Evolutionary conservation across 2,113 vertebrate genomes (phyloP), one percentile per base, ranked within the genome.

Genomic region (Paracyprichromis sp.): DNA sequence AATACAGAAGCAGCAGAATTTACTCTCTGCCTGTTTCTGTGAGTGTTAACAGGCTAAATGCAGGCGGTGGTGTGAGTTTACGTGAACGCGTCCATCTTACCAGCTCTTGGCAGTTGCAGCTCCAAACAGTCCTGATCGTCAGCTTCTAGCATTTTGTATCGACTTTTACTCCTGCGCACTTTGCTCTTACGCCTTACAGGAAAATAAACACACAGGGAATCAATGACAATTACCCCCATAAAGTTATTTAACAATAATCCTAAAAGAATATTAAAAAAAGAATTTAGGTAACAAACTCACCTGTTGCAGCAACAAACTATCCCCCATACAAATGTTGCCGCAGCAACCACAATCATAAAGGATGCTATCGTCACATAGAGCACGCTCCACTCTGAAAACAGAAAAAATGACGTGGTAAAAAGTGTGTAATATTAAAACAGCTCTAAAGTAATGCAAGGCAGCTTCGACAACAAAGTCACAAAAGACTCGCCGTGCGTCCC

Each of bases 311-410:
- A 99, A 93, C 98, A 99, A 94, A 99, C 92, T 29, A 96, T 84
- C 14, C 97, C 97, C 99, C 99, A 99, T 10, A 97, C 95, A 38
- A 98, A 76, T 76, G 98, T 97, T 80, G 97, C 98, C n/a, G 96
- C 88, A 69, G 97, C 97, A 83, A 98, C 98, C 88, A 99, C 95
- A 19, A 98, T 98, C 95, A 99, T 93, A 12, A 99, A 99, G 13
- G 97, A 97, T 2, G 98, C 97, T 59, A 99, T 99, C 16, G 98
- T 97, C 79, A 99, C 99, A 21, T 99, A 99, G 24, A 99, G 97
- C 24, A 99, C 97, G 1, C 99, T 99, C 99, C 99, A 99, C 85
- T 99, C 99, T 99, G 97, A 90, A 95, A 95, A 83, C 43, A 93
- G 69, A 50, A 17, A 29, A 83, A 4, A 38, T n/a, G 1, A 4